A percentile compares a stretch with the other conserved stretches of the same genome.
phyloP scores from a whole-genome alignment of 2,113 vertebrate species.

The Canis aureus region DNA sequence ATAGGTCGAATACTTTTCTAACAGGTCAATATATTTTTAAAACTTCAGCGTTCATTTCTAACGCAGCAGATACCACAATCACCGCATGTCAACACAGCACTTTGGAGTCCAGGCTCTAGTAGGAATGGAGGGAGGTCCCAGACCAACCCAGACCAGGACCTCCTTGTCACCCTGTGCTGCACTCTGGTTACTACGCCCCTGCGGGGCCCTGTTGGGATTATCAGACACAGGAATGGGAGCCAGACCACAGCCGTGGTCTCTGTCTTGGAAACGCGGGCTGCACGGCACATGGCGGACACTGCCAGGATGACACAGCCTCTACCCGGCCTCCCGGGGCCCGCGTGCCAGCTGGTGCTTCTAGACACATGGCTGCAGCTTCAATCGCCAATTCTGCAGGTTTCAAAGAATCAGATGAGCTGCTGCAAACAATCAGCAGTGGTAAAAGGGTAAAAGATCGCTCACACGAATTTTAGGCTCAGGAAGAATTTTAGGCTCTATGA shows the following conservation, averaged over 20 bases:
- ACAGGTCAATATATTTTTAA: neutral
- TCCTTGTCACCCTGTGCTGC: too few species aligned
- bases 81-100: neutral
- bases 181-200: too few species aligned
- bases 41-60: neutral
- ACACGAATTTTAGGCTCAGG: neutral
- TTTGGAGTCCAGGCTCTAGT: neutral
- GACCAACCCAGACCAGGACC: too few species aligned
- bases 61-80: neutral
- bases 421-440: neutral
- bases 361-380: accelerated
- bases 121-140: neutral
- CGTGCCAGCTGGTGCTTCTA: accelerated
- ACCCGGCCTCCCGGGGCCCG: accelerated
- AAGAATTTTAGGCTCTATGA: neutral
- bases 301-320: neutral
- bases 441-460: too few species aligned
- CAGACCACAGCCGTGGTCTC: too few species aligned
- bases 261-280: too few species aligned
- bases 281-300: neutral
- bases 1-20: too few species aligned
- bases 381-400: neutral
- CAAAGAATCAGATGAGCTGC: neutral
- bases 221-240: too few species aligned
- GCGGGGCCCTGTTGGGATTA: too few species aligned